phyloP scores from a whole-genome alignment of 2,888 invertebrate genomes.

The Desoria tigrina region DNA sequence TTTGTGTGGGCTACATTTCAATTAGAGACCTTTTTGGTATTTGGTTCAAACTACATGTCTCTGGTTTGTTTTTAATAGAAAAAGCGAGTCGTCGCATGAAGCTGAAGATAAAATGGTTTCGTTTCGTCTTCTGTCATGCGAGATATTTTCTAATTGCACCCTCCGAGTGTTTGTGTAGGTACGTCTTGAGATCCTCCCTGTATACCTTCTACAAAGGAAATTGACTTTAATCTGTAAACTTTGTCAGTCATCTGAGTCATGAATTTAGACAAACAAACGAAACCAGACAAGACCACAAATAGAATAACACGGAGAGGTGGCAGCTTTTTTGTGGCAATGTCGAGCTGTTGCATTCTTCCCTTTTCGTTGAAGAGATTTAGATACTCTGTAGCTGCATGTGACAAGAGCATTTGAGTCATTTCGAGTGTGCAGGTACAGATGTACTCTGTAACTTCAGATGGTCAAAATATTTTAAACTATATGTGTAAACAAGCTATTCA shows the following conservation, averaged over 20 bases:
- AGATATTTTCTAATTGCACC: slow-evolving; percentile 11
- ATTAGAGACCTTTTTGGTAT: slow-evolving; percentile 20
- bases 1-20: slow-evolving; percentile 25
- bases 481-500: no score
- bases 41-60: slow-evolving; percentile 4
- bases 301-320: slow-evolving; percentile 2
- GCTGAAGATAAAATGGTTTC: background rate
- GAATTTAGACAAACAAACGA: slow-evolving; percentile 16
- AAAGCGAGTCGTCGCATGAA: no score
- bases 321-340: background rate
- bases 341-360: background rate
- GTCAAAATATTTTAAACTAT: no score
- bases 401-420: no score
- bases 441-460: no score
- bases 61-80: background rate
- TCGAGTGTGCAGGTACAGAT: no score
- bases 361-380: background rate
- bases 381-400: no score
- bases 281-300: slow-evolving; percentile 17
- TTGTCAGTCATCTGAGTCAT: slow-evolving; percentile 8
- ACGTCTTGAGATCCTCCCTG: background rate
- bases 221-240: slow-evolving; percentile 11
- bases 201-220: slow-evolving; percentile 3
- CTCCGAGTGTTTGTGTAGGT: background rate
- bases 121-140: slow-evolving; percentile 1